Evolutionary conservation across 2,888 invertebrate genomes (phyloP), one percentile per base, ranked within the genome.

Genomic region (Podabrus alpinus): DNA sequence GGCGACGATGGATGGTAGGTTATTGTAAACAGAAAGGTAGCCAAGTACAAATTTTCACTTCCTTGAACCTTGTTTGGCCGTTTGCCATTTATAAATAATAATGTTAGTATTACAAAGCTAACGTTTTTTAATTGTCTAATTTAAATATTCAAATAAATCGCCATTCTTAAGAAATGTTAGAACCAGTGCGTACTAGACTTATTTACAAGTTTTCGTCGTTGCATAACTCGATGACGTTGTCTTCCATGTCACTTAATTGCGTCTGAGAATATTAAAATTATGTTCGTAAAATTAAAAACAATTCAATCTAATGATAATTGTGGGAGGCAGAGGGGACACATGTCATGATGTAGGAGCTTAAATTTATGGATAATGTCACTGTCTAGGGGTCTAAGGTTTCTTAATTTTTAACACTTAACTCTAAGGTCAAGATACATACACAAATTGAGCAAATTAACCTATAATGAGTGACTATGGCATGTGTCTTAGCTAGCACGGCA

Each of bases 401-500:
- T 64, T 64, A 64, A 75, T 75, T 76, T 76, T 73, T 73, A 76
- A 76, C 76, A 73, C 76, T 76, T 76, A 73, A 76, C 76, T 76
- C 70, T 76, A 76, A 76, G 76, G 76, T 76, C 76, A 76, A 76
- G 76, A 76, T 76, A 73, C 73, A 76, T 73, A 71, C 74, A 73
- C 72, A 78, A 80, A 79, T 77, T 77, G 75, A 76, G 76, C 74
- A 76, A 79, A 79, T 78, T 80, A 76, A 78, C 78, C 77, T 76
- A 80, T 79, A 79, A 79, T 79, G 77, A 74, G 69, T 70, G 45
- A 76, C 75, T 76, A 76, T 76, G 76, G 80, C 79, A 79, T 79
- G 72, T 72, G 74, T 77, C 74, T 77, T 78, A 70, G 78, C 73
- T 79, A 80, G 80, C 80, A 80, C 80, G 79, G 78, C 79, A 81